A percentile compares a stretch with the other conserved stretches of the same genome.
Evolutionary conservation across 2,113 vertebrate species (phyloP).

Genomic region (Electrona antarctica): DNA sequence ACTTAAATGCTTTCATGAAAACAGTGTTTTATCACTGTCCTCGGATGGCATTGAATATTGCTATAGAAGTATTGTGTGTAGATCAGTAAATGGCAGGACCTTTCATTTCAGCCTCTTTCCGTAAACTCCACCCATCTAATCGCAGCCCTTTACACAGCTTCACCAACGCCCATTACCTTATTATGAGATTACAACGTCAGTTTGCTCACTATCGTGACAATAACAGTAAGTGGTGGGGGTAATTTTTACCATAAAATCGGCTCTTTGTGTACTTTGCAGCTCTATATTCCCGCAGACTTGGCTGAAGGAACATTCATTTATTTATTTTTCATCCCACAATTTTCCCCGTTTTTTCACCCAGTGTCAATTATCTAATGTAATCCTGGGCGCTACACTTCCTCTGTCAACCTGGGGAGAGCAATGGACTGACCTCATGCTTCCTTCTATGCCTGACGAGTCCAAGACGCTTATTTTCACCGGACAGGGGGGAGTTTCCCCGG

Average conservation of each 20-base stretch:
- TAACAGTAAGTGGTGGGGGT: slow-evolving; percentile 72
- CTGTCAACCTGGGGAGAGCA: too few relatives aligned
- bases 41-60: background rate
- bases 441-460: too few relatives aligned
- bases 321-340: too few relatives aligned
- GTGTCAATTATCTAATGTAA: too few relatives aligned
- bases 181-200: slow-evolving; percentile 77
- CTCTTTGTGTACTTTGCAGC: slow-evolving; percentile 58
- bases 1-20: too few relatives aligned
- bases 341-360: too few relatives aligned
- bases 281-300: slow-evolving; percentile 40
- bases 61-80: slow-evolving; percentile 10
- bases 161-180: slow-evolving; percentile 66
- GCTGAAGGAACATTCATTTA: too few relatives aligned
- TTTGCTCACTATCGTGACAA: slow-evolving; percentile 71
- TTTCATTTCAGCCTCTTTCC: slow-evolving; percentile 57
- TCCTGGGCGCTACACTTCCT: too few relatives aligned
- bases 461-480: too few relatives aligned
- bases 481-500: too few relatives aligned
- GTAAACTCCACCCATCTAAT: slow-evolving; percentile 64
- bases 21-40: background rate
- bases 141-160: slow-evolving; percentile 67
- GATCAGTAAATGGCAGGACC: slow-evolving; percentile 35
- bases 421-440: too few relatives aligned
- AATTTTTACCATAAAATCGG: slow-evolving; percentile 68